phyloP scores from a whole-genome alignment of 2,113 vertebrate genomes.

The Neomonachus schauinslandi region DNA sequence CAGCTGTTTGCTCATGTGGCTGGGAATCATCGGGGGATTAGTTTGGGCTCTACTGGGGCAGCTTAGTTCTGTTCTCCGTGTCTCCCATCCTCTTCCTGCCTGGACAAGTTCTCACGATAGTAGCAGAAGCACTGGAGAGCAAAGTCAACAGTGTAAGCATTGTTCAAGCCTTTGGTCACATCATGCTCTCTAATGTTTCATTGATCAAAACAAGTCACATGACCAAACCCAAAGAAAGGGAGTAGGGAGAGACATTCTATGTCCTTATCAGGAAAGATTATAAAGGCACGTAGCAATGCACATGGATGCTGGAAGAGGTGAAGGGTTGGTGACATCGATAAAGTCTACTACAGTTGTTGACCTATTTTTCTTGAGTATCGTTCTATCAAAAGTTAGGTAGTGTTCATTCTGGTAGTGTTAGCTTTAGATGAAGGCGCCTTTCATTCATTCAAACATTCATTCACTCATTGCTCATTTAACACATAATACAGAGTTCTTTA shows the following conservation, averaged over 20 bases:
- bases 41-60: not conserved
- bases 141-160: not conserved
- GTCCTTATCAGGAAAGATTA: not conserved
- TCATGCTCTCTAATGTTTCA: not conserved
- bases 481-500: not conserved
- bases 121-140: not conserved
- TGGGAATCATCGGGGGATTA: not conserved
- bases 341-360: not conserved
- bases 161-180: not conserved
- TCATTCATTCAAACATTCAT: not conserved
- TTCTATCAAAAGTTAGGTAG: not conserved
- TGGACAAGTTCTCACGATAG: not conserved
- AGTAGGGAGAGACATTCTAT: not conserved
- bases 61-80: not conserved
- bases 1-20: not conserved
- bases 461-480: not conserved
- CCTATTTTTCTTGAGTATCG: not conserved
- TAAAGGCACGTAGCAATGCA: not conserved
- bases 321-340: not conserved
- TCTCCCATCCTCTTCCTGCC: not conserved
- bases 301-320: not conserved
- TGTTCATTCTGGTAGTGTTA: not conserved
- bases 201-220: not conserved
- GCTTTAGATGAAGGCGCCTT: not conserved
- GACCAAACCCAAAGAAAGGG: not conserved